Conservation (phyloP, 2,113 vertebrate species). For the Sphyrna mokarran region DNA sequence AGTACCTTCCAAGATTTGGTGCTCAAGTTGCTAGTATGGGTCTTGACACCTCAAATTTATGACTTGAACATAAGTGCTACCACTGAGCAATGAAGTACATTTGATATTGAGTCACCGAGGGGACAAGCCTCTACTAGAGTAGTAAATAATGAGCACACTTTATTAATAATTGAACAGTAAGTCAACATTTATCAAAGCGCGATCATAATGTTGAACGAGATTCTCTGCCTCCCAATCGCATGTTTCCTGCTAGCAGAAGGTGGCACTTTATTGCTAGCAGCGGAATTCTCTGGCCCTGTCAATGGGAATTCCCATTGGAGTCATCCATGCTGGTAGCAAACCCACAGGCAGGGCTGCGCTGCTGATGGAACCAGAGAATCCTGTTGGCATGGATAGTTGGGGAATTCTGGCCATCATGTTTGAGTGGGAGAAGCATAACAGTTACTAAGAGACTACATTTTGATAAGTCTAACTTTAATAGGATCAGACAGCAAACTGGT, state of each 20-base stretch:
- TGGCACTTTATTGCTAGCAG: too few relatives aligned
- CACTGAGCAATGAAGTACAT: not conserved
- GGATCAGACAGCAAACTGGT: not conserved
- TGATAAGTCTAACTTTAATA: not conserved
- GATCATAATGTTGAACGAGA: not conserved
- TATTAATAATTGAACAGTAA: not conserved
- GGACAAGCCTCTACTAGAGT: not conserved
- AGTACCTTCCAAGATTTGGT: not conserved
- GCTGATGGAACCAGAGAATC: too few relatives aligned
- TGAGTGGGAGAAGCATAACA: not conserved
- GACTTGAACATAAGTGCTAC: not conserved
- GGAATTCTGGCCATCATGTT: not conserved
- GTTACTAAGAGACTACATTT: not conserved
- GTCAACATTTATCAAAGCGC: not conserved
- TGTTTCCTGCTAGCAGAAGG: too few relatives aligned
- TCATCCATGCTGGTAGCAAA: too few relatives aligned
- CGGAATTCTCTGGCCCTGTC: too few relatives aligned
- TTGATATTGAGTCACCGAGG: not conserved
- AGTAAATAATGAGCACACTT: not conserved
- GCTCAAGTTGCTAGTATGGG: not conserved
- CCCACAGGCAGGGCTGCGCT: too few relatives aligned
- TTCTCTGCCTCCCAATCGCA: too few relatives aligned
- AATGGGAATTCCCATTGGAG: too few relatives aligned
- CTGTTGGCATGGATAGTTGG: too few relatives aligned
- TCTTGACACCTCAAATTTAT: not conserved